Conservation (phyloP, 2,888 invertebrate species). For the Xestia xanthographa region DNA sequence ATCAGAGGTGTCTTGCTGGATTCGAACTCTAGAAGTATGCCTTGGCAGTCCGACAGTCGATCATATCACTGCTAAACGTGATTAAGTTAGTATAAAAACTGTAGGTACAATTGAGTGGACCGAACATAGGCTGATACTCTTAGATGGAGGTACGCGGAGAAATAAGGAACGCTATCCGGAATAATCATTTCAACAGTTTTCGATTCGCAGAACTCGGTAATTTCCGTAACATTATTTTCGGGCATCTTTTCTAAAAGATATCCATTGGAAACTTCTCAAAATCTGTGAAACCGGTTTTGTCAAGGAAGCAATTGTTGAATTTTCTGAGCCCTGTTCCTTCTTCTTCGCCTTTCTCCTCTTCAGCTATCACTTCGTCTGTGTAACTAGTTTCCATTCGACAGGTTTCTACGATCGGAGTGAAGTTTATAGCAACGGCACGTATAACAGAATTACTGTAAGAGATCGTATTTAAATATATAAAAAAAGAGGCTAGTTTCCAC, state of each 20-base stretch:
- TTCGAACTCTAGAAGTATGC: background rate
- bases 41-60: background rate
- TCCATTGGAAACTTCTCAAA: background rate
- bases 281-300: background rate
- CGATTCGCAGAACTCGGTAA: background rate
- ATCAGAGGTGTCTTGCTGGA: background rate
- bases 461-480: background rate
- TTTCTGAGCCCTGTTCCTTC: background rate
- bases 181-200: background rate
- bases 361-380: constrained; percentile 1
- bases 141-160: background rate
- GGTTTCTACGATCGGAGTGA: background rate
- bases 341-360: background rate
- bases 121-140: background rate
- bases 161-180: too few relatives aligned
- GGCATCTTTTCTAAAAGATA: background rate
- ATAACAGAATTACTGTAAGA: background rate
- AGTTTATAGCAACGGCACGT: background rate
- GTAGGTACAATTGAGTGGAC: background rate
- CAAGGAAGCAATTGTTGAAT: background rate
- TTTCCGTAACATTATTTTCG: background rate
- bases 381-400: background rate
- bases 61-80: background rate
- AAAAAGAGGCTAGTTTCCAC: too few relatives aligned
- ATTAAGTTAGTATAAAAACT: background rate